Evolutionary conservation across 2,797 vertebrate genomes (phyloP).

Genomic region (Sebastes steindachneri): DNA sequence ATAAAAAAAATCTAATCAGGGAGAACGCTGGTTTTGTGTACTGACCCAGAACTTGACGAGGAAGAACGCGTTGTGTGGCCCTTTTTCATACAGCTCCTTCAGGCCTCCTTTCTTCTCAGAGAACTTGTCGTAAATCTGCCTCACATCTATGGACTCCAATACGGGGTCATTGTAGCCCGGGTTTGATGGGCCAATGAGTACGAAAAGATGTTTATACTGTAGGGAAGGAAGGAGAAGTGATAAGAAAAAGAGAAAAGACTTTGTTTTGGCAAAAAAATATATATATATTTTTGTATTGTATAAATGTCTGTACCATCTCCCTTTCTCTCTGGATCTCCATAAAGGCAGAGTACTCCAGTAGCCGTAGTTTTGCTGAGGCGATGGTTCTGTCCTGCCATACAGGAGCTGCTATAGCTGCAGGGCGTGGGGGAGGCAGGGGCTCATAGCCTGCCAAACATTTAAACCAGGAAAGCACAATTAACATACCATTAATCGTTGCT

Average conservation of each 20-base stretch:
- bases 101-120: slow-evolving; percentile 96
- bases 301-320: slow-evolving; percentile 85
- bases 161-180: slow-evolving; percentile 92
- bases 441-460: slow-evolving; percentile 87
- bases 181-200: slow-evolving; percentile 94
- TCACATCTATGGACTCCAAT: slow-evolving; percentile 94
- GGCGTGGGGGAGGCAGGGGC: slow-evolving; percentile 87
- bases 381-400: slow-evolving; percentile 97
- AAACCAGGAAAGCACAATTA: slow-evolving; percentile 7
- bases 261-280: not conserved
- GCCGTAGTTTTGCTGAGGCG: slow-evolving; percentile 90
- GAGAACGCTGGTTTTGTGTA: not conserved
- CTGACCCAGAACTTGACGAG: slow-evolving; percentile 97
- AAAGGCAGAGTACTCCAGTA: slow-evolving; percentile 94
- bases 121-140: slow-evolving; percentile 98
- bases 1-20: not conserved
- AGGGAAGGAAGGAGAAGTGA: not conserved
- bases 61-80: slow-evolving; percentile 94
- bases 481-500: not conserved
- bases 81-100: slow-evolving; percentile 95
- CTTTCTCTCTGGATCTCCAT: slow-evolving; percentile 94
- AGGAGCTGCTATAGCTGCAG: slow-evolving; percentile 87
- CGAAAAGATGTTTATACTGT: slow-evolving; percentile 96
- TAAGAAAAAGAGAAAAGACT: not conserved
- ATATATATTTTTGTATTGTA: not conserved